phyloP scores from a whole-genome alignment of 2,888 invertebrate genomes.

The Agrochola macilenta region DNA sequence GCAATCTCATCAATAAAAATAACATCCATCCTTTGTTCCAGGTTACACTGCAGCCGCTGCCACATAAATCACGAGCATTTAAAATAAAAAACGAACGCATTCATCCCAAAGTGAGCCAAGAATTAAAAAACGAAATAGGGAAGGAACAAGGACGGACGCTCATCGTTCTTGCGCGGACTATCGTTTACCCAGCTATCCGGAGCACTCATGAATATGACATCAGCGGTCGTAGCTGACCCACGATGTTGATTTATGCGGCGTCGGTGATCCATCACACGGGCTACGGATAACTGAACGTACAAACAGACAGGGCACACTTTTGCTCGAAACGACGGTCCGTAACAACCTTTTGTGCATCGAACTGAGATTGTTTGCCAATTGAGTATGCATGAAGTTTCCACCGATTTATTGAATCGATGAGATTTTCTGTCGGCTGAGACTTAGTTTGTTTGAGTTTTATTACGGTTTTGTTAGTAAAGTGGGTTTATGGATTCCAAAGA shows the following conservation, averaged over 20 bases:
- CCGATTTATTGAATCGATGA: slow-evolving; percentile 75
- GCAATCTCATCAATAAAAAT: slow-evolving; percentile 53
- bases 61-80: slow-evolving; percentile 77
- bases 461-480: slow-evolving; percentile 61
- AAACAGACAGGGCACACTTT: slow-evolving; percentile 73
- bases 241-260: slow-evolving; percentile 83
- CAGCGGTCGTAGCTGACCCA: slow-evolving; percentile 80
- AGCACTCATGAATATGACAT: slow-evolving; percentile 88
- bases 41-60: slow-evolving; percentile 70
- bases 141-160: slow-evolving; percentile 74
- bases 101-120: slow-evolving; percentile 71
- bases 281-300: slow-evolving; percentile 67
- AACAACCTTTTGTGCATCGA: slow-evolving; percentile 69
- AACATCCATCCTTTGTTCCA: slow-evolving; percentile 80
- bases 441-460: slow-evolving; percentile 66
- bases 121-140: slow-evolving; percentile 77
- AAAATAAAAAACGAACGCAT: slow-evolving; percentile 69
- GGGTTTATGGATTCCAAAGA: slow-evolving; percentile 59
- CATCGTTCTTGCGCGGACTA: slow-evolving; percentile 72
- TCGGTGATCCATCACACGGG: slow-evolving; percentile 83
- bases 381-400: slow-evolving; percentile 79
- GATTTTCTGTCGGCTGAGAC: slow-evolving; percentile 68
- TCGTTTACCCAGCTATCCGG: slow-evolving; percentile 74
- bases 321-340: slow-evolving; percentile 67
- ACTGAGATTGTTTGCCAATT: slow-evolving; percentile 76